Base-by-base conservation (phyloP, 2,113 vertebrate genomes). In the Zosterops lateralis region DNA sequence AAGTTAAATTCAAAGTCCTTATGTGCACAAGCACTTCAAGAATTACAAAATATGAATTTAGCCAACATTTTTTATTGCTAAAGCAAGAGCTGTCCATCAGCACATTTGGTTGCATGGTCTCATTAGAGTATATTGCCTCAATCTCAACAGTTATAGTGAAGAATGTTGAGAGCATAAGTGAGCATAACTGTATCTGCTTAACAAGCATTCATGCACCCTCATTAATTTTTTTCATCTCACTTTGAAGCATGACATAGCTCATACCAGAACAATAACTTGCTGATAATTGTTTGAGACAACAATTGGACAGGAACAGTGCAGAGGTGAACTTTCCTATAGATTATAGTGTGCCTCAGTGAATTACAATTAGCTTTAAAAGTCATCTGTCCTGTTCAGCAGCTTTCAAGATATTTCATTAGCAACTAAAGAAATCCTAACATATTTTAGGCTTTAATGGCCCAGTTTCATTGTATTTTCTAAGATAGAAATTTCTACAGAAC, bases 211-310 rank as follows among this genome's bases (percentile, higher is more conserved):
- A 97, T 92, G 84, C 87, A 83, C 62, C 50, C 96, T 98, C 97
- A 97, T 98, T 98, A 98, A 93, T 96, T 97, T 97, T 97, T 96
- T 97, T 97, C 95, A 96, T 95, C 88, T 96, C 89, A 95, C 96
- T 98, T 97, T 96, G 56, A 85, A 98, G 96, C 92, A 97, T 96
- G 97, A 97, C 97, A 98, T 89, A 84, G 89, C 48, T 97, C 85
- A 97, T 95, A 95, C 92, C 26, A 45, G 93, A 97, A 97, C 94
- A 97, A 96, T 95, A 97, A 97, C 96, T 97, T 75, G 76, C 95
- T 93, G 92, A 92, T 98, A 98, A 98, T 97, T 98, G 96, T 96
- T 97, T 84, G 12, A 97, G 97, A 98, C 98, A 98, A 98, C 96
- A 98, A 95, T 96, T 97, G 97, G 97, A 97, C 96, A 98, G 97